Conservation (phyloP, 2,113 vertebrate species). For the Furnarius figulus region DNA sequence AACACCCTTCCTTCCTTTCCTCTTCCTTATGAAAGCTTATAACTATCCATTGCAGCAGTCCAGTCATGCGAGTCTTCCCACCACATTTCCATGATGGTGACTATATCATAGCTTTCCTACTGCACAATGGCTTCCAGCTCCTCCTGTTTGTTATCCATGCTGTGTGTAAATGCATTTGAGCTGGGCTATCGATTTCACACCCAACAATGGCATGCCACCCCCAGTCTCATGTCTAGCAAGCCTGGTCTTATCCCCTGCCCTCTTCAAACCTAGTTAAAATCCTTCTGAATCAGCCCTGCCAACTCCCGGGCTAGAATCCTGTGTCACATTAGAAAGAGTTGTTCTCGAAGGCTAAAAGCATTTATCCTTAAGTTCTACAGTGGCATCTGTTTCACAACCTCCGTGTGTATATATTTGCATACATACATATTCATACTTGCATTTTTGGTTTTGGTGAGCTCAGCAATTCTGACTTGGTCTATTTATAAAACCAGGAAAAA, state of each 20-base stretch:
- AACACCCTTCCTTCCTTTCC: background rate
- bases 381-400: background rate
- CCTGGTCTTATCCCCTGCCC: background rate
- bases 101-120: background rate
- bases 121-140: background rate
- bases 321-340: background rate
- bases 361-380: background rate
- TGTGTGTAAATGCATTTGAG: background rate
- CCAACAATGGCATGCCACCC: background rate
- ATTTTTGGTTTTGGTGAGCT: background rate
- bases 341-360: background rate
- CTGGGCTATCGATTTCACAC: background rate
- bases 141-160: background rate
- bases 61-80: rapidly evolving
- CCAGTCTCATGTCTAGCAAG: background rate
- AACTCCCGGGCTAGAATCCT: background rate
- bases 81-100: background rate
- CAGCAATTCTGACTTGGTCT: background rate
- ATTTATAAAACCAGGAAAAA: conserved; percentile 43
- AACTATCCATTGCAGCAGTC: background rate
- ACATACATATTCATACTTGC: background rate
- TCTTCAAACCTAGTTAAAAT: background rate
- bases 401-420: background rate
- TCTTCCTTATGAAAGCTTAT: background rate
- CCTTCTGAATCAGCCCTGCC: background rate